These are phyloP conservation scores for Dendrocopos noguchii DNA, from an alignment of 2,113 vertebrate species.

Conservation along the genomic window DNA sequence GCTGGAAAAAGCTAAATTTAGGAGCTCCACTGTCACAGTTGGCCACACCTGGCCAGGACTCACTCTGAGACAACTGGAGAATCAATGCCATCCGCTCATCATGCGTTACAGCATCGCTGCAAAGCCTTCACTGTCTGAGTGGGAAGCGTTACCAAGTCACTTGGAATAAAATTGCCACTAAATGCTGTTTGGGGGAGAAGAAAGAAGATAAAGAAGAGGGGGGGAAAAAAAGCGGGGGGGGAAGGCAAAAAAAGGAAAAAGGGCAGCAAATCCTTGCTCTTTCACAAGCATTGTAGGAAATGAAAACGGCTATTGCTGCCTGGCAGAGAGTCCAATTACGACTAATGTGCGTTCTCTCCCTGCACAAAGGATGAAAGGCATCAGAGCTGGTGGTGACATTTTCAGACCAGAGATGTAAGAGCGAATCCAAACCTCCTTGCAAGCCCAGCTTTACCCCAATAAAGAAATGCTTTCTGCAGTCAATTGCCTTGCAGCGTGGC, in stretches of 20 bases:
- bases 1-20: conserved; percentile 52
- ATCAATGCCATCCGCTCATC: neutral
- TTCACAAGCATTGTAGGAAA: conserved; percentile 31
- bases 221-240: neutral
- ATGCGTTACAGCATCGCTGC: neutral
- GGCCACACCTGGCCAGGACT: neutral
- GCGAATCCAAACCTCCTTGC: neutral
- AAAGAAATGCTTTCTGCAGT: conserved; percentile 50
- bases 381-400: conserved; percentile 61
- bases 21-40: neutral
- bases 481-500: conserved; percentile 52
- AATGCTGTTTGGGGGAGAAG: neutral
- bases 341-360: conserved; percentile 13
- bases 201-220: neutral
- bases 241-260: no score
- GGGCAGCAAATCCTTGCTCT: conserved; percentile 10
- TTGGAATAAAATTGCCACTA: conserved; percentile 43
- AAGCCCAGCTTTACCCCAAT: conserved; percentile 45
- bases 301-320: conserved; percentile 2
- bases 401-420: conserved; percentile 50
- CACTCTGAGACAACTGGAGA: neutral
- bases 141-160: conserved; percentile 28
- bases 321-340: conserved; percentile 49
- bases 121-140: neutral
- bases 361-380: conserved; percentile 60